Conservation (phyloP, 2,888 invertebrate species). For the Tryphoninae sp. region DNA sequence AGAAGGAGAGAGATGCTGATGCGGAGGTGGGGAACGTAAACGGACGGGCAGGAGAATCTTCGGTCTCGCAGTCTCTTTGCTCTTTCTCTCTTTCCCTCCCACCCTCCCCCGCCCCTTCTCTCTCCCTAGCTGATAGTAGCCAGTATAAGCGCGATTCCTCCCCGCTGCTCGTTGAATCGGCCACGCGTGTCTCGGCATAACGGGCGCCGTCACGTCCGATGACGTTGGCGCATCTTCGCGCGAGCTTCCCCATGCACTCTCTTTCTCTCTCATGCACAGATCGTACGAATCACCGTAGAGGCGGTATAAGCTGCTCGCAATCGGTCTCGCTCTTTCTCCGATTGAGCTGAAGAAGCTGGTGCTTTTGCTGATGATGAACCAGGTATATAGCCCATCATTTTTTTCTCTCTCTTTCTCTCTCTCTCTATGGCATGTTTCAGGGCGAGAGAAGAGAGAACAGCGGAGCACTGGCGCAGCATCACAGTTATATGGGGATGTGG, state of each 20-base stretch:
- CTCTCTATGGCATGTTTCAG: conserved; percentile 37
- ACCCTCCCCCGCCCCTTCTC: conserved; percentile 1
- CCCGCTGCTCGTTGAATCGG: conserved; percentile 49
- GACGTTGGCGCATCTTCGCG: conserved; percentile 66
- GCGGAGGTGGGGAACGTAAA: conserved; percentile 46
- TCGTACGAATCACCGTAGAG: conserved; percentile 28
- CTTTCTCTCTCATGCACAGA: conserved; percentile 31
- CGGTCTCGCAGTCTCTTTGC: conserved; percentile 45
- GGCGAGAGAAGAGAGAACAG: conserved; percentile 25
- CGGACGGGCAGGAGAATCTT: conserved; percentile 52
- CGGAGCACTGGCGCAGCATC: conserved; percentile 11
- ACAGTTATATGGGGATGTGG: conserved; percentile 54
- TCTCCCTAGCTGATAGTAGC: conserved; percentile 40
- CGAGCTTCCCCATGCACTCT: conserved; percentile 22
- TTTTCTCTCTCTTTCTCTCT: conserved; percentile 13
- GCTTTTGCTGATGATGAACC: conserved; percentile 45
- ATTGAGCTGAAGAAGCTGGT: conserved; percentile 48
- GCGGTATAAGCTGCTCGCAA: conserved; percentile 28
- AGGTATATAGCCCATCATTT: conserved; percentile 5
- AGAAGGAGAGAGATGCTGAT: conserved; percentile 32
- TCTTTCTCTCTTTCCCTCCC: conserved; percentile 19
- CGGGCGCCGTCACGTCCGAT: conserved; percentile 69
- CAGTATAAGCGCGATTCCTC: conserved; percentile 47
- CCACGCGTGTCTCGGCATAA: conserved; percentile 64
- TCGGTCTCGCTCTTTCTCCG: conserved; percentile 46